Evolutionary conservation across 2,888 invertebrate genomes (phyloP).

Genomic region (Anorthoa munda): DNA sequence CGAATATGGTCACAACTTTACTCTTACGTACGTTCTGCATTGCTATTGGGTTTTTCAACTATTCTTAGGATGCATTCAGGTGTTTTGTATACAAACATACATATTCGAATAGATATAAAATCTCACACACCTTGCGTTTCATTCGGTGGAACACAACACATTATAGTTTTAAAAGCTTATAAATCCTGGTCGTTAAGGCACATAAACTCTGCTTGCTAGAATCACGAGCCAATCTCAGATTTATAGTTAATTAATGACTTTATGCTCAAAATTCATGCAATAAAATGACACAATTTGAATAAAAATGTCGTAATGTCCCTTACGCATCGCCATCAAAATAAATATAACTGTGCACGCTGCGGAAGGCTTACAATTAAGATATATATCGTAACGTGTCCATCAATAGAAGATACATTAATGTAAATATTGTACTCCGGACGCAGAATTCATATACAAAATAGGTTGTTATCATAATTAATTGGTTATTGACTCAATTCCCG

Average conservation of each 20-base stretch:
- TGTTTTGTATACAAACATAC: neutral
- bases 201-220: constrained; percentile 40
- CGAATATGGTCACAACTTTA: constrained; percentile 59
- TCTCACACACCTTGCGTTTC: neutral
- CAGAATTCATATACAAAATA: constrained; percentile 67
- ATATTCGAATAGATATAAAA: neutral
- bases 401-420: constrained; percentile 63
- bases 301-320: constrained; percentile 37
- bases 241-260: constrained; percentile 56
- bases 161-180: constrained; percentile 45
- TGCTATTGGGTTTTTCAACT: constrained; percentile 55
- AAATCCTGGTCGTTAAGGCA: constrained; percentile 39
- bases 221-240: constrained; percentile 49
- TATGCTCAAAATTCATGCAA: constrained; percentile 46
- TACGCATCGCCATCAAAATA: constrained; percentile 43
- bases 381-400: constrained; percentile 52
- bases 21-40: constrained; percentile 54
- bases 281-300: constrained; percentile 57
- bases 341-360: constrained; percentile 34
- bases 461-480: constrained; percentile 75
- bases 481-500: constrained; percentile 66
- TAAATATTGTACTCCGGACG: constrained; percentile 56
- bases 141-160: constrained; percentile 32
- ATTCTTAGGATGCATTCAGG: constrained; percentile 24
- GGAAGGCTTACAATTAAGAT: constrained; percentile 62